These are phyloP conservation scores for Pseudotriccus pelzelni DNA, from an alignment of 2,797 vertebrate species.

Conservation along the genomic window DNA sequence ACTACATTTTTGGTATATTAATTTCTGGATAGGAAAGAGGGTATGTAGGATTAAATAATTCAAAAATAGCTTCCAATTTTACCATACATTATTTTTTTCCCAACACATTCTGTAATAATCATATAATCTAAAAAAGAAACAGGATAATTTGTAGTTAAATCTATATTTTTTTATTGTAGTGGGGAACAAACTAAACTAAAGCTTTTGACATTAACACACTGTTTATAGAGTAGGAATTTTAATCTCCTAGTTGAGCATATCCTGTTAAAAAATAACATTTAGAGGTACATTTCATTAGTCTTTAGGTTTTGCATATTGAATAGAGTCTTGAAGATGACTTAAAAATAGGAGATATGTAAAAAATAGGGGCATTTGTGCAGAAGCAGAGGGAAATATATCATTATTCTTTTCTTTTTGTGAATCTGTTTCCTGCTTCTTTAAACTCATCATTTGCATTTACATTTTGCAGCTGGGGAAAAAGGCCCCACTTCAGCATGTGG, in stretches of 20 bases:
- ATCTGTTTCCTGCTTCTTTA: not conserved
- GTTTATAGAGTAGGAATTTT: not conserved
- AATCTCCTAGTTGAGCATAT: not conserved
- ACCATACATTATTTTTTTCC: not conserved
- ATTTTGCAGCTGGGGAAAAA: not conserved
- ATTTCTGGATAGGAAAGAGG: not conserved
- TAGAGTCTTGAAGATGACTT: not conserved
- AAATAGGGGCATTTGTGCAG: not conserved
- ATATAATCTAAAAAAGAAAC: not conserved
- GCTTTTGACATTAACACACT: not conserved
- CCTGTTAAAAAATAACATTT: not conserved
- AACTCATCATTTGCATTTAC: not conserved
- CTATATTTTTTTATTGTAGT: not conserved
- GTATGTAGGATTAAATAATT: not conserved
- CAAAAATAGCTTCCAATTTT: not conserved
- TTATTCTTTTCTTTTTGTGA: not conserved
- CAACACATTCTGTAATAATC: not conserved
- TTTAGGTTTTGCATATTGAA: not conserved
- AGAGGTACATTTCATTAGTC: not conserved
- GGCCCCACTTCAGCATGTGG: not conserved
- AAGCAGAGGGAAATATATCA: not conserved
- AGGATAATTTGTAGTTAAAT: not conserved
- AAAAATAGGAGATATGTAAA: not conserved
- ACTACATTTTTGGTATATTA: not conserved
- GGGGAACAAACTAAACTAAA: not conserved